Base-by-base conservation (phyloP, 2,113 vertebrate species). In the Xiphophorus couchianus region DNA sequence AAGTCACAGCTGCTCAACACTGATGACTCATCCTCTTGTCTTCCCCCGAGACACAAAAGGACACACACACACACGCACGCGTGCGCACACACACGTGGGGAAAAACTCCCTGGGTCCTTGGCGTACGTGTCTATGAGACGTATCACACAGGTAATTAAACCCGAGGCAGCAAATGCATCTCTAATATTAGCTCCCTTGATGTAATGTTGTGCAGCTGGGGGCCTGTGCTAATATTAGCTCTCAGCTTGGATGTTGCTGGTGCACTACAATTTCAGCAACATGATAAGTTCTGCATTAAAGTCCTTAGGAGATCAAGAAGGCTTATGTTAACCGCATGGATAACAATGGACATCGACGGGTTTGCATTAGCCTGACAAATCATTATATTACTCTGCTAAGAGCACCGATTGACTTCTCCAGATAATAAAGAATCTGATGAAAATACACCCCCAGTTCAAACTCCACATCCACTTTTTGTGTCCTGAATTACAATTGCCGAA, bases 131-230 rank as follows among this genome's bases (percentile, higher is more conserved):
- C 83, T 48, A 76, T 22, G 42, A 83, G 74, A 31, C 61, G 86
- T 72, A 84, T 88, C 82, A 80, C 83, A 82, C 84, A 89, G 87
- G 87, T 90, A 88, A 90, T 91, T 88, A 92, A 91, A 87, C 54
- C 78, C 60, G 22, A 65, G 77, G 35, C 77, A 72, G 67, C 65
- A 28, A 63, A 74, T 72, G 78, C 69, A 31, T 84, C 76, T 60
- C 87, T 90, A 91, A 86, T 76, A 82, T 86, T 84, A 90, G 87
- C 61, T 82, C 76, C 66, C 35, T 74, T 78, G 67, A 79, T 68
- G 65, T 9, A 29, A 67, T 27, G 51, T 28, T 51, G 44, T 42
- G 68, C 7, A 7, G 54, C 64, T 39, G 35, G 64, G 78, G 33
- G 70, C 31, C 54, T 51, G 22, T 62, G 84, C 89, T 92, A 93